phyloP scores from a whole-genome alignment of 2,797 vertebrate genomes.

The Gymnoscopelus braueri region DNA sequence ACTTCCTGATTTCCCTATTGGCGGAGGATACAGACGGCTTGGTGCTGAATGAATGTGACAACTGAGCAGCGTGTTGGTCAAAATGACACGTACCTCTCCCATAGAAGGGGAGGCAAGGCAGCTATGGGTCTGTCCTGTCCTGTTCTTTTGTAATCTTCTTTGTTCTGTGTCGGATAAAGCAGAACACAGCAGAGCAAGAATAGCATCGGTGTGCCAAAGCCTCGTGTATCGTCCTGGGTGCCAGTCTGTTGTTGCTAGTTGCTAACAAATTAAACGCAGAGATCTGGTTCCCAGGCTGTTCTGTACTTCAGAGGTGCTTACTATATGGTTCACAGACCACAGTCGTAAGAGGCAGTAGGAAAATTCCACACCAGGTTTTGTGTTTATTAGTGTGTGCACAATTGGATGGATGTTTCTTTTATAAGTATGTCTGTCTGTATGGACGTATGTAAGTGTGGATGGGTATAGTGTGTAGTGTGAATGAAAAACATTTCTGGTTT shows the following conservation, averaged over 20 bases:
- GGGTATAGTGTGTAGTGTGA: slow-evolving; percentile 36
- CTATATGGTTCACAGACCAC: slow-evolving; percentile 46
- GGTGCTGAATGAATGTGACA: slow-evolving; percentile 73
- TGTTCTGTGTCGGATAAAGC: slow-evolving; percentile 71
- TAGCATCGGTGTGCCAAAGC: slow-evolving; percentile 81
- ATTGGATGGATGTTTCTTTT: slow-evolving; percentile 21
- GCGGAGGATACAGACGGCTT: slow-evolving; percentile 43
- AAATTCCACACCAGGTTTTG: slow-evolving; percentile 54
- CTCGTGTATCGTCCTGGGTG: slow-evolving; percentile 75
- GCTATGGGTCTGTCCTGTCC: slow-evolving; percentile 89
- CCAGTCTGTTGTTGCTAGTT: slow-evolving; percentile 45
- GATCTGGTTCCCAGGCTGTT: slow-evolving; percentile 62
- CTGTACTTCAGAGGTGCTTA: slow-evolving; percentile 66
- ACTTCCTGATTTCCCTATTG: slow-evolving; percentile 18
- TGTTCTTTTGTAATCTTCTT: slow-evolving; percentile 63
- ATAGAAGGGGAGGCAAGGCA: slow-evolving; percentile 82
- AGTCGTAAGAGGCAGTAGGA: slow-evolving; percentile 71
- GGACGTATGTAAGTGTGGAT: background rate
- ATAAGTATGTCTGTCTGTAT: slow-evolving; percentile 11
- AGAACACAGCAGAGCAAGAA: slow-evolving; percentile 62
- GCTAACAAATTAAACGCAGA: slow-evolving; percentile 46
- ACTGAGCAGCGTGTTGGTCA: slow-evolving; percentile 63
- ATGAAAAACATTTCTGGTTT: slow-evolving; percentile 25
- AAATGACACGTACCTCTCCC: slow-evolving; percentile 50
- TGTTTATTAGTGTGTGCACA: slow-evolving; percentile 40